Evolutionary conservation across 2,113 vertebrate species (phyloP).

Genomic region (Syngnathoides biaculeatus): DNA sequence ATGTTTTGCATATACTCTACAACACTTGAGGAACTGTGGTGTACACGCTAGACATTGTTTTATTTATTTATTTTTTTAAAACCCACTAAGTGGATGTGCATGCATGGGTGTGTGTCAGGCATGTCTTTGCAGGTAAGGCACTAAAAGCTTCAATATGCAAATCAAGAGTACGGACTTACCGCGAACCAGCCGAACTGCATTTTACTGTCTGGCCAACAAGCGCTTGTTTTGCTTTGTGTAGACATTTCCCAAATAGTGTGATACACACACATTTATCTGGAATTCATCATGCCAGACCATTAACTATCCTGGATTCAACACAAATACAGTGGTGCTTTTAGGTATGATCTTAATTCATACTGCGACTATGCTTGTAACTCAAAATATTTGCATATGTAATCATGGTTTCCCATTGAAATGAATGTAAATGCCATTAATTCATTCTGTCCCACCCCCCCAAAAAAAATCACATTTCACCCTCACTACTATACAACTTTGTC

Average conservation of each 20-base stretch:
- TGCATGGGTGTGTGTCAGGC: slow-evolving; percentile 1
- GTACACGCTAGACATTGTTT: neutral
- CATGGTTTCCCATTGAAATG: neutral
- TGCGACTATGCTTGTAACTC: neutral
- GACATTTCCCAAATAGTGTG: neutral
- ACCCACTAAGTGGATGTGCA: neutral
- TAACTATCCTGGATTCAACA: neutral
- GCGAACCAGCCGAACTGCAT: slow-evolving; percentile 41
- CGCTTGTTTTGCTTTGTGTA: neutral
- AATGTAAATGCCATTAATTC: no score
- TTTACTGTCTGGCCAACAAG: neutral
- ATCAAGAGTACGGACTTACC: slow-evolving; percentile 15
- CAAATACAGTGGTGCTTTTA: neutral
- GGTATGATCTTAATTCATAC: neutral
- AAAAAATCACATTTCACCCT: no score
- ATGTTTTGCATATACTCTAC: neutral
- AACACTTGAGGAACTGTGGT: neutral
- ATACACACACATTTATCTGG: neutral
- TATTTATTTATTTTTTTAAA: neutral
- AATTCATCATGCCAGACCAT: neutral
- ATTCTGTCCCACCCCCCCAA: no score
- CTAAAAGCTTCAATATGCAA: slow-evolving; percentile 60
- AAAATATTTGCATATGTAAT: no score
- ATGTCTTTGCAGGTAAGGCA: slow-evolving; percentile 27
- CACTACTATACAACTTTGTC: no score